Percentiles rank a stretch among this genome's conserved stretches.
Conservation (phyloP, 2,888 invertebrate species). For the Plebejus argus region DNA sequence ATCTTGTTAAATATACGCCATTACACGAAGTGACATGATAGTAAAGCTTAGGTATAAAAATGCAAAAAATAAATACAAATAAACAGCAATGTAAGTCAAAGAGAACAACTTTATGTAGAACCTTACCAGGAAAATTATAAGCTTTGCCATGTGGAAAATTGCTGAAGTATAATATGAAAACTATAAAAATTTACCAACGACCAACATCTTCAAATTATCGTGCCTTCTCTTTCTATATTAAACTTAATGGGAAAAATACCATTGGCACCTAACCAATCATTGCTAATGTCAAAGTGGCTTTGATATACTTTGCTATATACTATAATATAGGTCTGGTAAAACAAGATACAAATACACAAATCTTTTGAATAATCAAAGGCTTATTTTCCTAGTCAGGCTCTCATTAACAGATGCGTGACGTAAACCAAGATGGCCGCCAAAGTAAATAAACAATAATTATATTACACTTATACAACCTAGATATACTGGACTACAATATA, state of each 20-base stretch:
- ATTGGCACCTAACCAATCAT: too few species aligned
- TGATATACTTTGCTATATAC: too few species aligned
- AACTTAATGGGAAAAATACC: too few species aligned
- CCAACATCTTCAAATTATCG: too few species aligned
- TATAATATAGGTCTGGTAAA: too few species aligned
- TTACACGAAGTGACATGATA: not conserved
- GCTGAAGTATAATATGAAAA: not conserved
- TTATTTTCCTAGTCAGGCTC: not conserved
- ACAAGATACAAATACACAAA: too few species aligned
- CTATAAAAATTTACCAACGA: not conserved
- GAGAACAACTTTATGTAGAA: not conserved
- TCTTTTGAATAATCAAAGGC: too few species aligned
- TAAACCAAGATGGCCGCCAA: slow-evolving; percentile 14
- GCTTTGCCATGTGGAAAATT: not conserved
- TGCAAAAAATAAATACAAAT: not conserved
- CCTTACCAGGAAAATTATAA: not conserved
- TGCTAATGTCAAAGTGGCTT: too few species aligned
- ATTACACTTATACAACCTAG: slow-evolving; percentile 24
- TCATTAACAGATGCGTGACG: not conserved
- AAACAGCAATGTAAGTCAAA: not conserved
- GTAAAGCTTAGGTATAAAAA: not conserved
- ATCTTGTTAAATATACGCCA: not conserved
- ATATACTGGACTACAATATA: slow-evolving; percentile 28
- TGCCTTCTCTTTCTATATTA: too few species aligned
- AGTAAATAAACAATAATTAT: slow-evolving; percentile 28